A percentile compares a stretch with the other conserved stretches of the same genome.
Conservation (phyloP, 2,113 vertebrate genomes). For the Neolamprologus fasciatus region DNA sequence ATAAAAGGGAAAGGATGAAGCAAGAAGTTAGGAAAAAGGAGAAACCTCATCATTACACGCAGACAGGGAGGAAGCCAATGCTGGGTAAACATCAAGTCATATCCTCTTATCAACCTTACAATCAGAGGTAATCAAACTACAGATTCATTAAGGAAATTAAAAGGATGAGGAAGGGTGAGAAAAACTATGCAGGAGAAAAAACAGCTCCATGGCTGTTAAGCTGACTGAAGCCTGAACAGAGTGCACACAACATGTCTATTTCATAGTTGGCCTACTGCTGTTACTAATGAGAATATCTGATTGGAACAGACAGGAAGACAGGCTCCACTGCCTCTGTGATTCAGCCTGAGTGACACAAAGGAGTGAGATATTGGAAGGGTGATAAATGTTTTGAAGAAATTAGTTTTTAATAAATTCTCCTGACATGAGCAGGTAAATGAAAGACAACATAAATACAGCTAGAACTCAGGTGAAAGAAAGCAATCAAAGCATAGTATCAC, state of each 20-base stretch:
- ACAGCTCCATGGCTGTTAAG: not conserved
- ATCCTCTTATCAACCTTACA: conserved; percentile 31
- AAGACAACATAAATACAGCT: not conserved
- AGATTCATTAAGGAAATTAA: conserved; percentile 43
- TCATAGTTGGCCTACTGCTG: not conserved
- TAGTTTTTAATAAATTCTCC: not conserved
- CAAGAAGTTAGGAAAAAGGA: not conserved
- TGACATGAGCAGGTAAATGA: not conserved
- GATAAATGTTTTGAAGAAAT: not conserved
- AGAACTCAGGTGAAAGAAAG: not conserved
- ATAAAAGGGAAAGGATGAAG: not conserved
- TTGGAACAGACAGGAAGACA: conserved; percentile 31
- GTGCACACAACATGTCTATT: conserved; percentile 13
- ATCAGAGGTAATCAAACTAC: conserved; percentile 61
- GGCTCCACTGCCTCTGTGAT: not conserved
- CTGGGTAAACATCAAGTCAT: conserved; percentile 29
- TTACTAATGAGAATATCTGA: conserved; percentile 30
- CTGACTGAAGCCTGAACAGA: not conserved
- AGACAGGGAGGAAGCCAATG: conserved; percentile 10
- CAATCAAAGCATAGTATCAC: not conserved
- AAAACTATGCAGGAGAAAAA: not conserved
- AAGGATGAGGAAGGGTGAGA: not conserved
- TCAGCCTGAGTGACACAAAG: not conserved
- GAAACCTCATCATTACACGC: not conserved
- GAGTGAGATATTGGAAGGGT: not conserved